Conservation (phyloP, 2,113 vertebrate species). For the Todiramphus saurophagus region DNA sequence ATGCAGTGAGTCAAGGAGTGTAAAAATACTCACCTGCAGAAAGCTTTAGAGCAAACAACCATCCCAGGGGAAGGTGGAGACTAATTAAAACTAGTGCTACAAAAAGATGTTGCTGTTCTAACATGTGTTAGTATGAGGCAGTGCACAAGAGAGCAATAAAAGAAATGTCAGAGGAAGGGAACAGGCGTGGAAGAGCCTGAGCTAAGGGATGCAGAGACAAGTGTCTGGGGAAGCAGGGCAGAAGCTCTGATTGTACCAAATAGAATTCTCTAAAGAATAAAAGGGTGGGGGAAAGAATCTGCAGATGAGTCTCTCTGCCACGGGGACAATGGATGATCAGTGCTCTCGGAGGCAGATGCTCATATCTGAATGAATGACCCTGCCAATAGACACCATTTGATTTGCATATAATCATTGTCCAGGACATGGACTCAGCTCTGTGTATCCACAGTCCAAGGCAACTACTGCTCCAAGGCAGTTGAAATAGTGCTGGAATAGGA, state of each 20-base stretch:
- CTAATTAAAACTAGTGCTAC: conserved; percentile 47
- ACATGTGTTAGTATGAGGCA: conserved; percentile 2
- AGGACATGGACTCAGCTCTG: neutral
- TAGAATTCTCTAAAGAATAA: neutral
- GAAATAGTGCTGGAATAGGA: neutral
- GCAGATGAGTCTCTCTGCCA: neutral
- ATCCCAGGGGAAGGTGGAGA: conserved; percentile 4
- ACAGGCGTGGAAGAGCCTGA: neutral
- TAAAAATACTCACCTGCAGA: neutral
- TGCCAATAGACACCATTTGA: neutral
- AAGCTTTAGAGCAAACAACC: neutral
- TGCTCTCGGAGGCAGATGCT: neutral
- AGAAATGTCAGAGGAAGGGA: neutral
- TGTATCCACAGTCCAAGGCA: neutral
- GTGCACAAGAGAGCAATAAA: conserved; percentile 12
- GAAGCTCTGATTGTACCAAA: neutral
- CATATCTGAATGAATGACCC: accelerated
- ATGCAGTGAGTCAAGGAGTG: accelerated
- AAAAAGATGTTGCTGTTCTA: conserved; percentile 38
- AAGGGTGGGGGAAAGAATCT: neutral
- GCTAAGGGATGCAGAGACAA: neutral
- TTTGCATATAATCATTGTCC: accelerated
- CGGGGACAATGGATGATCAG: neutral
- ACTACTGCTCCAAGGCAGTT: neutral
- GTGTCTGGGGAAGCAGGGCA: neutral